Conservation (phyloP, 2,113 vertebrate genomes). For the Elaphurus davidianus region DNA sequence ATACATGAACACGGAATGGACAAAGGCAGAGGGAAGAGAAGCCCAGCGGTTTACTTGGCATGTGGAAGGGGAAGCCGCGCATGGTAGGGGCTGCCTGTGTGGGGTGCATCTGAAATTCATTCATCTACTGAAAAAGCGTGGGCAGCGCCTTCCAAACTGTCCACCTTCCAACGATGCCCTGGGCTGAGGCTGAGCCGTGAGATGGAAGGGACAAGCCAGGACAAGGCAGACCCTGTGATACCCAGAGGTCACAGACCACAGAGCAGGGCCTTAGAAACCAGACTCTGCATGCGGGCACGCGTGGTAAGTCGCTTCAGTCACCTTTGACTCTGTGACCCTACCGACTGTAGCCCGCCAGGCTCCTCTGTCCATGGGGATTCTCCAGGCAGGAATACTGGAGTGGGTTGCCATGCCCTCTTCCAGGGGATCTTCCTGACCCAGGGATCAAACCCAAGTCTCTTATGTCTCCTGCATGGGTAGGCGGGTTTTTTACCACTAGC, state of each 20-base stretch:
- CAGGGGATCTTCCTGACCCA: not conserved
- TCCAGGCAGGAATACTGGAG: not conserved
- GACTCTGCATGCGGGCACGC: not conserved
- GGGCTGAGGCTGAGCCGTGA: not conserved
- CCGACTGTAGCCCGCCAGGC: rapidly evolving
- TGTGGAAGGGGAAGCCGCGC: not conserved
- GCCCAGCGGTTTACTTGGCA: not conserved
- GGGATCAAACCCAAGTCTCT: not conserved
- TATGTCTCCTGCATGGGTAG: not conserved
- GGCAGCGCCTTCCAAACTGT: not conserved
- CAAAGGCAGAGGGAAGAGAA: not conserved
- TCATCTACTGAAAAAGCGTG: not conserved
- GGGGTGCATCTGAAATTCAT: not conserved
- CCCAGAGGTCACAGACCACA: not conserved
- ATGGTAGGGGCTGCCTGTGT: not conserved
- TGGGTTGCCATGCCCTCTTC: not conserved
- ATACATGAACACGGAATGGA: not conserved
- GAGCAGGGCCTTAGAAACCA: not conserved
- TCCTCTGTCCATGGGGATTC: not conserved
- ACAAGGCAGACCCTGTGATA: not conserved
- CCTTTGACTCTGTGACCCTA: not conserved
- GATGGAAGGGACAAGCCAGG: not conserved
- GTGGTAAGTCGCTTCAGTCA: not conserved
- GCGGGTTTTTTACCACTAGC: not conserved
- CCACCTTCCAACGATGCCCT: not conserved